Evolutionary conservation across 2,888 invertebrate species (phyloP).

Genomic region (Celastrina argiolus): DNA sequence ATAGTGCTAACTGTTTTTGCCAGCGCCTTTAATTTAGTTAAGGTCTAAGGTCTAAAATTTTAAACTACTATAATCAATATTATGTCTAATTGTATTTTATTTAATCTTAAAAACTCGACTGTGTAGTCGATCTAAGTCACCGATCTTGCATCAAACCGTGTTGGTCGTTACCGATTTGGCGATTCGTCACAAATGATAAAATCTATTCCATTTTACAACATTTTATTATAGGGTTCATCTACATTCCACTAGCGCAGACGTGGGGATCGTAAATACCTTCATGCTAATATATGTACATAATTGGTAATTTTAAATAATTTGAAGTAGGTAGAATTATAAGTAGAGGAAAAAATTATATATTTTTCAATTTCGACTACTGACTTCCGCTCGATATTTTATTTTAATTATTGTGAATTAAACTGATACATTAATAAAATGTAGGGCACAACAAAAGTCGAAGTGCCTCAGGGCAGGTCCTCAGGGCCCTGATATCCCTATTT

Average conservation of each 20-base stretch:
- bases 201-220: slow-evolving; percentile 56
- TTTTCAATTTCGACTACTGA: background rate
- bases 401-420: background rate
- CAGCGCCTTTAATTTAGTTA: too few species aligned
- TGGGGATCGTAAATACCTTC: background rate
- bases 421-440: background rate
- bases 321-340: background rate
- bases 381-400: background rate
- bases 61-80: too few species aligned
- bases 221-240: background rate
- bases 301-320: background rate
- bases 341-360: background rate
- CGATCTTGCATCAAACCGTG: slow-evolving; percentile 58
- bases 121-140: slow-evolving; percentile 42
- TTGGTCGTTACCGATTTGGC: slow-evolving; percentile 56
- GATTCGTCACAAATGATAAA: slow-evolving; percentile 64
- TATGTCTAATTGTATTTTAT: too few species aligned
- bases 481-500: too few species aligned
- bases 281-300: background rate
- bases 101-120: slow-evolving; percentile 34
- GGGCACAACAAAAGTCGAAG: background rate
- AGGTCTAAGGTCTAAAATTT: too few species aligned
- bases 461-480: background rate
- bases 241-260: slow-evolving; percentile 11
- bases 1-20: too few species aligned